Percentiles rank a stretch among this genome's conserved stretches.
Conservation (phyloP, 2,113 vertebrate genomes). For the Oophaga pumilio region DNA sequence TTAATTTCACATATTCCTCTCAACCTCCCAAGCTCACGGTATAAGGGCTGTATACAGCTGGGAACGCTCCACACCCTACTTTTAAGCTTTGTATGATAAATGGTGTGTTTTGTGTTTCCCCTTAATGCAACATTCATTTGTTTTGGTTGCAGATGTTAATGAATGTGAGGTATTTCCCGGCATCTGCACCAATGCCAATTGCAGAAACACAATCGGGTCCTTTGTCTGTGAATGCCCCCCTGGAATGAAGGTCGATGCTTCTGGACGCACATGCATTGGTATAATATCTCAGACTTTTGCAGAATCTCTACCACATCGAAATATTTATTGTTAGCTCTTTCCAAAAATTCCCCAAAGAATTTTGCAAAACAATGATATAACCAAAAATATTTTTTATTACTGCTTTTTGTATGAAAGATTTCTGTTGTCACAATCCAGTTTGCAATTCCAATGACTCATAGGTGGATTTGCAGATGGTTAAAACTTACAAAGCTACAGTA, state of each 20-base stretch:
- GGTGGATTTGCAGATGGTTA: background rate
- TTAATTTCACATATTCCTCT: background rate
- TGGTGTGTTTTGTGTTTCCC: constrained; percentile 2
- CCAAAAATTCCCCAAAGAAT: background rate
- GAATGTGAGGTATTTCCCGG: constrained; percentile 95
- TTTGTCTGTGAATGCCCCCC: constrained; percentile 91
- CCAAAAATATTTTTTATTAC: background rate
- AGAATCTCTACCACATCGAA: background rate
- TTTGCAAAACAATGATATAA: constrained; percentile 18
- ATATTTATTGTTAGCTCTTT: constrained; percentile 9
- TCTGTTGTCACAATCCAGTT: background rate
- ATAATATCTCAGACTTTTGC: constrained; percentile 61
- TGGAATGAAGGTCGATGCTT: constrained; percentile 93
- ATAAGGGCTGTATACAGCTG: background rate
- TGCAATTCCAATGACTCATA: background rate
- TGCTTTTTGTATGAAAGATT: constrained; percentile 5
- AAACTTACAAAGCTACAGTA: too few species aligned
- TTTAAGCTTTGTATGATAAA: constrained; percentile 18
- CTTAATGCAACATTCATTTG: constrained; percentile 47
- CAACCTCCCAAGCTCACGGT: background rate
- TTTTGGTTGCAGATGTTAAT: constrained; percentile 84
- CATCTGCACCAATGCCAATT: constrained; percentile 91
- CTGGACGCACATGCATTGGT: constrained; percentile 92
- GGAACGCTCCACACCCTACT: constrained; percentile 21
- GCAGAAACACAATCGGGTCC: constrained; percentile 89